Base-by-base conservation (phyloP, 2,113 vertebrate species). In the Castor canadensis region DNA sequence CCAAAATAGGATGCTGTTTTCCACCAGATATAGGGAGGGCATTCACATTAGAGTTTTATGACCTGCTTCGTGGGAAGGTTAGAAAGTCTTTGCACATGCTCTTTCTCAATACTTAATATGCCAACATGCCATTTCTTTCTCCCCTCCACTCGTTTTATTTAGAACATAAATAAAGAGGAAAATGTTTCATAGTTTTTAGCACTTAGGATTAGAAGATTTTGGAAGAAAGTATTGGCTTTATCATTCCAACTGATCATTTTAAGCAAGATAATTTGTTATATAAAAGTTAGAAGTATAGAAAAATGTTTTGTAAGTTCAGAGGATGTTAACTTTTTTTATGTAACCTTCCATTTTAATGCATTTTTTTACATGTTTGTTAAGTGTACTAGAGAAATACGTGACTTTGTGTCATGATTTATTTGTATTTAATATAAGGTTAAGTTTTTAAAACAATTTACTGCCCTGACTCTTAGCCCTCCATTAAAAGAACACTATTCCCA, bases 111-210 rank as follows among this genome's bases (percentile, higher is more conserved):
- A 66, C 38, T 75, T 17, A 56, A 0, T 58, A 9, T 75, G 19
- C 52, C 32, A 64, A 66, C 38, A 82, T 75, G 38, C 24, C 7
- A 24, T 30, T 64, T 32, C 38, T 89, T 24, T 88, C 16, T 28
- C 45, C 17, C 38, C n/a, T 1, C 3, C 38, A 67, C 13, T 49
- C 35, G 19, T 83, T 87, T 45, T 93, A 60, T 58, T 93, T 87
- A 83, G 40, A 43, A 20, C 87, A 66, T 84, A 95, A 84, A 84
- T 17, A 35, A 45, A 52, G 49, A 40, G 35, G 52, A 76, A 35
- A 87, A 66, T 80, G 30, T 76, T 94, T 89, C 87, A 20, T 60
- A 62, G 32, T 85, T 91, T 95, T 94, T 85, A 95, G 35, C 5
- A 88, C 43, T 91, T 16, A 80, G 64, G 66, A 75, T 69, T 92